Evolutionary conservation across 2,888 invertebrate genomes (phyloP).

Genomic region (Eledone cirrhosa): DNA sequence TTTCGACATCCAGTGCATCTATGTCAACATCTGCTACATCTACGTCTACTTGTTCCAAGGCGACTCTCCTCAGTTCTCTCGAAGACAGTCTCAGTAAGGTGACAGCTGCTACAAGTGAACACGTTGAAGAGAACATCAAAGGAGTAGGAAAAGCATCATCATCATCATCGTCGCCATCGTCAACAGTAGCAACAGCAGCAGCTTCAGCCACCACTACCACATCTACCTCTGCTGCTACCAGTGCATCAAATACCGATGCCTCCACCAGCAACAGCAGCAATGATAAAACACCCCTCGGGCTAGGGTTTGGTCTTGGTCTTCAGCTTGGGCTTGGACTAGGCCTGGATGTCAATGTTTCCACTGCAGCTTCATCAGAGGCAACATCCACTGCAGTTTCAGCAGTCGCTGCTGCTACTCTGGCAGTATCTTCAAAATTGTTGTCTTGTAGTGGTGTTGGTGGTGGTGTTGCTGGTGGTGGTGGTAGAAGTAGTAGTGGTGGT

Average conservation of each 20-base stretch:
- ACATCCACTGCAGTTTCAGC: too few relatives aligned
- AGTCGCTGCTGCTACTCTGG: constrained; percentile 8
- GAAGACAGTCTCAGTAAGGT: too few relatives aligned
- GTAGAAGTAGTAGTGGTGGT: neutral
- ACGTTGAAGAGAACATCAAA: too few relatives aligned
- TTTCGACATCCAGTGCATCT: constrained; percentile 29
- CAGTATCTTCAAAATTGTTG: neutral
- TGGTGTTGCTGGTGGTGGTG: neutral
- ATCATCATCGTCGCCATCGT: too few relatives aligned
- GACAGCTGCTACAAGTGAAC: too few relatives aligned
- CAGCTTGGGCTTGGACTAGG: neutral
- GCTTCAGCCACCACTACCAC: too few relatives aligned
- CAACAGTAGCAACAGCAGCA: neutral
- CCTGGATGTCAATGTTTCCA: constrained; percentile 26
- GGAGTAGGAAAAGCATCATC: too few relatives aligned
- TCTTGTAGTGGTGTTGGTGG: neutral
- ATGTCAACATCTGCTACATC: neutral
- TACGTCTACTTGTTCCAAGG: neutral
- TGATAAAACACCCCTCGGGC: neutral
- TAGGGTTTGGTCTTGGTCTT: constrained; percentile 2
- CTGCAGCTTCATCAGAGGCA: neutral
- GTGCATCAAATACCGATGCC: neutral
- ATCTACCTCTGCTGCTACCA: neutral
- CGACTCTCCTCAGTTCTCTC: too few relatives aligned
- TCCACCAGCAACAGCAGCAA: neutral